Evolutionary conservation across 2,888 invertebrate species (phyloP).

Genomic region (Ophraella communa): DNA sequence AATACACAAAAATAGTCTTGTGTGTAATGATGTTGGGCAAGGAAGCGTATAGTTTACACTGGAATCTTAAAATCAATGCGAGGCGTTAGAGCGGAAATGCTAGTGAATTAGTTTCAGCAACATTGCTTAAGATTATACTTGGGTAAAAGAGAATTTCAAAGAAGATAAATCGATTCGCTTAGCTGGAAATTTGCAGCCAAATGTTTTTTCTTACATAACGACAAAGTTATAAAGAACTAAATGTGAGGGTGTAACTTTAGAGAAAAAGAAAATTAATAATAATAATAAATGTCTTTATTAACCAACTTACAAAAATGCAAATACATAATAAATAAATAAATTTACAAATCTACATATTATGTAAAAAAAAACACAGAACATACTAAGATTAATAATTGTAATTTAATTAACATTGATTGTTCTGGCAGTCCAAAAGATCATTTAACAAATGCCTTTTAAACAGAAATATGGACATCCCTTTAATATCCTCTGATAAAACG

Average conservation of each 20-base stretch:
- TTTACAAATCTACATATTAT: too few relatives aligned
- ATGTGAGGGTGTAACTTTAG: not conserved
- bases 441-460: too few relatives aligned
- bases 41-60: conserved; percentile 28
- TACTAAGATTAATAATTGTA: too few relatives aligned
- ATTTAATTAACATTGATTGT: too few relatives aligned
- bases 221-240: not conserved
- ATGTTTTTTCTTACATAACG: not conserved
- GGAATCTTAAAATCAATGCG: conserved; percentile 27
- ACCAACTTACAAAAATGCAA: too few relatives aligned
- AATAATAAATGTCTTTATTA: too few relatives aligned
- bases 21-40: conserved; percentile 22
- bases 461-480: too few relatives aligned
- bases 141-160: conserved; percentile 20
- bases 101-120: not conserved
- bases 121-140: conserved; percentile 11
- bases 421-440: too few relatives aligned
- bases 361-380: too few relatives aligned
- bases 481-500: too few relatives aligned
- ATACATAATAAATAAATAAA: too few relatives aligned
- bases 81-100: conserved; percentile 23
- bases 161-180: not conserved
- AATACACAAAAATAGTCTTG: conserved; percentile 17
- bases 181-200: not conserved
- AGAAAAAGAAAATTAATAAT: too few relatives aligned